Percentiles rank a stretch among this genome's conserved stretches.
phyloP scores from a whole-genome alignment of 1,140 invertebrate genomes.

The Papilio machaon region DNA sequence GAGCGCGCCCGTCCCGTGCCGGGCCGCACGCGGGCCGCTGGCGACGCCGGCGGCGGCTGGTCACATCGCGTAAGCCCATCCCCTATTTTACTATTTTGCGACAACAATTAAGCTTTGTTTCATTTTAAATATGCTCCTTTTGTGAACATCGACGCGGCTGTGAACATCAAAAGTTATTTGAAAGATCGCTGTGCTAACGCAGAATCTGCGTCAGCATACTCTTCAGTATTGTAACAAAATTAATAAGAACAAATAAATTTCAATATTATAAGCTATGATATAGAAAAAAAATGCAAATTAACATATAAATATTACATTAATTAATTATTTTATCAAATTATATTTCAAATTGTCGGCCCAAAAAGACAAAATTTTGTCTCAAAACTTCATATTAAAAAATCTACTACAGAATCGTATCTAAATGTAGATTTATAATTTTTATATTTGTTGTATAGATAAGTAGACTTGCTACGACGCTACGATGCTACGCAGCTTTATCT shows the following conservation, averaged over 20 bases:
- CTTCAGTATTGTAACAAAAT: conserved; percentile 17
- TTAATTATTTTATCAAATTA: too few relatives aligned
- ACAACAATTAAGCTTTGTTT: conserved; percentile 84
- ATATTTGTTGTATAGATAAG: background rate
- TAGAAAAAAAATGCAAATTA: conserved; percentile 26
- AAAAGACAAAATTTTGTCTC: background rate
- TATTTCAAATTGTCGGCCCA: background rate
- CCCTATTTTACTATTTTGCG: conserved; percentile 80
- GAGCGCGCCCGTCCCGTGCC: conserved; percentile 73
- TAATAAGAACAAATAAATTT: background rate
- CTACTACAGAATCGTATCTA: background rate
- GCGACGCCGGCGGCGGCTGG: conserved; percentile 82
- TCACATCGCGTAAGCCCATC: conserved; percentile 86
- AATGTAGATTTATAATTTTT: too few relatives aligned
- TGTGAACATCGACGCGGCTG: conserved; percentile 76
- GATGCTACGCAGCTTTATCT: background rate
- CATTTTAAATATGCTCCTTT: conserved; percentile 59
- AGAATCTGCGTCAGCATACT: background rate
- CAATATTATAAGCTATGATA: background rate
- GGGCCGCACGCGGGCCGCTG: conserved; percentile 78
- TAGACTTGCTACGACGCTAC: conserved; percentile 4
- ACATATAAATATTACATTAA: too few relatives aligned
- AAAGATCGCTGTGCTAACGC: conserved; percentile 27
- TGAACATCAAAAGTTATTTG: conserved; percentile 77
- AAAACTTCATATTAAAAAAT: background rate